These are phyloP conservation scores for Pandemis corylana DNA, from an alignment of 2,888 invertebrate genomes.

Conservation along the genomic window DNA sequence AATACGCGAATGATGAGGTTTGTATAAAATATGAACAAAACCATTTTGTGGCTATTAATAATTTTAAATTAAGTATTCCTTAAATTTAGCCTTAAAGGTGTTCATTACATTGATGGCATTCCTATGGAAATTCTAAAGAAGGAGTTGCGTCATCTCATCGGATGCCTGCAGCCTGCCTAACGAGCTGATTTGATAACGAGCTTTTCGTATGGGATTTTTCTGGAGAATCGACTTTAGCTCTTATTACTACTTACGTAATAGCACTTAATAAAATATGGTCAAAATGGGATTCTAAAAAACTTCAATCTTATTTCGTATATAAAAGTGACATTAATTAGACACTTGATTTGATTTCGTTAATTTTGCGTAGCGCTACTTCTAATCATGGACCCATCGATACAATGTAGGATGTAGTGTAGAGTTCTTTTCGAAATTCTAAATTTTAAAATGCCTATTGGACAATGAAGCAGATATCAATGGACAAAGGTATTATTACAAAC, in stretches of 20 bases:
- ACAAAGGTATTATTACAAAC: too few relatives aligned
- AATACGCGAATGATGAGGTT: not conserved
- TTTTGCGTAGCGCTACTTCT: too few relatives aligned
- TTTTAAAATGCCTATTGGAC: too few relatives aligned
- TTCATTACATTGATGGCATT: conserved; percentile 38
- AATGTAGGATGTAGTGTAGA: too few relatives aligned
- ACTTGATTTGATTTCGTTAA: too few relatives aligned
- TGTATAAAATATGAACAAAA: not conserved
- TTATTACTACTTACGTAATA: not conserved
- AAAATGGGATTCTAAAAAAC: too few relatives aligned
- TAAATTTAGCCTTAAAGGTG: conserved; percentile 33
- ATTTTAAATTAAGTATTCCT: conserved; percentile 14
- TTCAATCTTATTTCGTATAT: too few relatives aligned
- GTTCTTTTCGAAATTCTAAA: too few relatives aligned
- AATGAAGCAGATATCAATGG: too few relatives aligned
- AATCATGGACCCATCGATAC: too few relatives aligned
- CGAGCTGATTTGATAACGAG: conserved; percentile 8
- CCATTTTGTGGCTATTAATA: conserved; percentile 20
- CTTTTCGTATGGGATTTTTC: not conserved
- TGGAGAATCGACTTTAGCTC: not conserved
- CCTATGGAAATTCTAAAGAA: conserved; percentile 37
- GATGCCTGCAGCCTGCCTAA: conserved; percentile 22
- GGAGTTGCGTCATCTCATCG: conserved; percentile 31
- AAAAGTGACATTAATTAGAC: too few relatives aligned
- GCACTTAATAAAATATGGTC: too few relatives aligned